These are phyloP conservation scores for Turritopsis rubra DNA, from an alignment of 30 jellyfish, hydroid and myxozoan species.

Conservation along the genomic window DNA sequence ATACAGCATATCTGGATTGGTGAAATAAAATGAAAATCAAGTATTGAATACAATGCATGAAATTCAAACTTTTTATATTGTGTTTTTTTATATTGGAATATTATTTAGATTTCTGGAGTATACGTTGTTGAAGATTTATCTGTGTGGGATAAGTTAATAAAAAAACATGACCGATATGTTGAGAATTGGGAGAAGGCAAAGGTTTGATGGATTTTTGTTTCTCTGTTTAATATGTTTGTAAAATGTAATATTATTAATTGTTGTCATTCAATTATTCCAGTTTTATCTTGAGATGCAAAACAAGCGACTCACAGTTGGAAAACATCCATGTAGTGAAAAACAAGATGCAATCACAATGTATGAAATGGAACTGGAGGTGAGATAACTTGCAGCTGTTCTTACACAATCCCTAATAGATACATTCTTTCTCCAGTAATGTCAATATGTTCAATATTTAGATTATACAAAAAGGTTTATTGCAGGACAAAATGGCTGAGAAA, in stretches of 20 bases:
- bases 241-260: not conserved
- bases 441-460: not conserved
- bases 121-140: conserved; percentile 45
- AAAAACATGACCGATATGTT: conserved; percentile 63
- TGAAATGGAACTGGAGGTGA: conserved; percentile 25
- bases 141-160: conserved; percentile 47
- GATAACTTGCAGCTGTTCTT: too few species aligned
- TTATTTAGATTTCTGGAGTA: conserved; percentile 44
- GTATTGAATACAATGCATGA: too few species aligned
- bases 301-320: not conserved
- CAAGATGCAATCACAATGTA: conserved; percentile 24
- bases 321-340: conserved; percentile 8
- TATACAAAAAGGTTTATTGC: conserved; percentile 29
- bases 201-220: conserved; percentile 29
- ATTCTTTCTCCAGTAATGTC: not conserved
- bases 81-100: too few species aligned
- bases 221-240: not conserved
- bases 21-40: too few species aligned
- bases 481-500: conserved; percentile 45
- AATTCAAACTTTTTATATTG: not conserved
- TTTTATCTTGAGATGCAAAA: conserved; percentile 1
- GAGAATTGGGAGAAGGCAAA: conserved; percentile 48
- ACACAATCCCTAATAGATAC: not conserved
- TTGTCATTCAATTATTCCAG: conserved; percentile 2
- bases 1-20: too few species aligned